Evolutionary conservation across 2,888 invertebrate species (phyloP).

Genomic region (Steinernema carpocapsae): DNA sequence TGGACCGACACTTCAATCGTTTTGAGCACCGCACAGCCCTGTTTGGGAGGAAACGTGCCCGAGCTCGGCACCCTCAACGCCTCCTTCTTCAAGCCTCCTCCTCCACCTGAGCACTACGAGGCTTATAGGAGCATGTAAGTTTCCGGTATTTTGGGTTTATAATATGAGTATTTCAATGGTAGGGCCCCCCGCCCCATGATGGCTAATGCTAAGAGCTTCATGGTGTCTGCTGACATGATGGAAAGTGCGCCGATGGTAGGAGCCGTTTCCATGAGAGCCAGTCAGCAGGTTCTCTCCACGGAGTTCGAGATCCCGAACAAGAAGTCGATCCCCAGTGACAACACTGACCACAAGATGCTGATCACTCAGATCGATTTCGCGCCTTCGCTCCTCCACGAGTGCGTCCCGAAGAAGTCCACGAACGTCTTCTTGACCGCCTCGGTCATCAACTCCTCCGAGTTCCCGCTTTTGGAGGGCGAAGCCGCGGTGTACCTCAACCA

Average conservation of each 20-base stretch:
- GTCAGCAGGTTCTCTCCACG: constrained; percentile 57
- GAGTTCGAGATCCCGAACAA: constrained; percentile 46
- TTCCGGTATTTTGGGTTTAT: background rate
- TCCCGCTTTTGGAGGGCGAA: constrained; percentile 54
- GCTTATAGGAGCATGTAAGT: background rate
- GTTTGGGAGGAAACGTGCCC: constrained; percentile 57
- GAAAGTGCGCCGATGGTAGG: background rate
- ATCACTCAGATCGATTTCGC: constrained; percentile 36
- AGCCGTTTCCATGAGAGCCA: background rate
- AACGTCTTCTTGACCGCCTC: constrained; percentile 58
- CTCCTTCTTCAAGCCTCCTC: constrained; percentile 51
- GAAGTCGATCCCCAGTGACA: constrained; percentile 69
- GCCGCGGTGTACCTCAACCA: constrained; percentile 60
- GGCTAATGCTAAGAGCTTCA: background rate
- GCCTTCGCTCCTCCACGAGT: constrained; percentile 33
- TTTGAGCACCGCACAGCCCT: constrained; percentile 62
- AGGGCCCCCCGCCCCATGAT: background rate
- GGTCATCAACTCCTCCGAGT: constrained; percentile 54
- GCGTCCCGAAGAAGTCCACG: constrained; percentile 47
- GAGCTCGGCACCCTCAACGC: constrained; percentile 60
- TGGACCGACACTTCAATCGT: constrained; percentile 64
- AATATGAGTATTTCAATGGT: background rate
- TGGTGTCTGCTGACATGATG: too few relatives aligned
- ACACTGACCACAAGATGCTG: constrained; percentile 65
- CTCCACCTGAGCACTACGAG: constrained; percentile 36